These are phyloP conservation scores for Lateolabrax maculatus DNA, from an alignment of 2,797 vertebrate genomes.

Conservation along the genomic window DNA sequence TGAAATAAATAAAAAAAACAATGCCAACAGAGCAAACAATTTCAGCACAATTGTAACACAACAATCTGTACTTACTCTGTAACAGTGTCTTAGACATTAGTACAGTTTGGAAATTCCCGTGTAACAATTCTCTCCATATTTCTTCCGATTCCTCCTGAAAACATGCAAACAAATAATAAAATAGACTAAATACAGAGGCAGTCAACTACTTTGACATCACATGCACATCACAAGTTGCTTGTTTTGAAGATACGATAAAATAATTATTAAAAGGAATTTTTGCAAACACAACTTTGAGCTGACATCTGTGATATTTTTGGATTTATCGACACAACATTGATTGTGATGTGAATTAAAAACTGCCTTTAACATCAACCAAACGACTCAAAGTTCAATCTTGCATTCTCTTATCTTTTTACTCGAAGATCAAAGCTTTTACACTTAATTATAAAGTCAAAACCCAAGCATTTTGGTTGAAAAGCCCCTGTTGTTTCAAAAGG, in stretches of 20 bases:
- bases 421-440: conserved; percentile 43
- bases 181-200: conserved; percentile 39
- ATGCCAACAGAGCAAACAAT: conserved; percentile 67
- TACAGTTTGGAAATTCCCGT: conserved; percentile 98
- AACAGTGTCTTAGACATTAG: conserved; percentile 91
- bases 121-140: conserved; percentile 92
- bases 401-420: conserved; percentile 19
- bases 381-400: conserved; percentile 16
- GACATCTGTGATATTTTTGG: not conserved
- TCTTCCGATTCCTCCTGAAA: conserved; percentile 90
- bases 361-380: conserved; percentile 28
- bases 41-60: conserved; percentile 71
- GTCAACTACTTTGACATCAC: conserved; percentile 28
- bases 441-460: conserved; percentile 48
- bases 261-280: not conserved
- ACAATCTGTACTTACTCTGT: conserved; percentile 73
- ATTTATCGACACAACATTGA: not conserved
- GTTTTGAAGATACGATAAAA: conserved; percentile 10
- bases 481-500: conserved; percentile 38
- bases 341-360: conserved; percentile 3
- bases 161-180: conserved; percentile 55
- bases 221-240: conserved; percentile 5
- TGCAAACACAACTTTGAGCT: conserved; percentile 3
- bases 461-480: conserved; percentile 42
- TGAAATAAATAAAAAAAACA: conserved; percentile 51